Base-by-base conservation (phyloP, 2,113 vertebrate genomes). In the Ailuropoda melanoleuca region DNA sequence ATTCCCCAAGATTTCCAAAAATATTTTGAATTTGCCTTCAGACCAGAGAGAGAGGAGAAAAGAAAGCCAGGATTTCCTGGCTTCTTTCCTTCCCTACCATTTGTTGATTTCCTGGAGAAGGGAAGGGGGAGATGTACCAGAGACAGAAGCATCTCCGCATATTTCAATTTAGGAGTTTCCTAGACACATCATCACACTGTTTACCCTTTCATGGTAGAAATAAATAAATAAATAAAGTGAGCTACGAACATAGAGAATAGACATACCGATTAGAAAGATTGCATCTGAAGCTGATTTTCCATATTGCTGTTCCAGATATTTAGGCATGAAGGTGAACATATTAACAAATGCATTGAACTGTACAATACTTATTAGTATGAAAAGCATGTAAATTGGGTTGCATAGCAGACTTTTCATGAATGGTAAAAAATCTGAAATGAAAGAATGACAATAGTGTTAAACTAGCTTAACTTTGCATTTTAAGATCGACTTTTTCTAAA, bases 231-330 rank as follows among this genome's bases (percentile, higher is more conserved):
- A 50, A 34, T 43, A 90, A 46, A 56, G 1, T 13, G 4, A 14
- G n/a, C 53, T 85, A 66, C 6, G 46, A 48, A 62, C 24, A 13
- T 3, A 88, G 14, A 90, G n/a, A 96, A 39, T 29, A 88, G 64
- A 95, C 98, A 11, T 98, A 99, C 99, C 99, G 55, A 99, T 99
- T 78, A 99, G 99, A 98, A 99, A 99, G 98, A 99, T 99, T 39
- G 99, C 99, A 78, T 99, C 99, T 2, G 99, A 99, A 19, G 99
- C 98, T 68, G 99, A 99, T 97, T 99, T 99, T 88, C 99, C 99
- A 98, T 99, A 99, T 97, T 99, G 99, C 24, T 99, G 99, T 88
- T 99, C 99, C 98, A 99, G 97, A 96, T 99, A 99, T 95, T 99
- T 99, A 85, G 99, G 99, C 98, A 99, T 99, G 97, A 99, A 99